These are phyloP conservation scores for Pachymerium ferrugineum DNA, from an alignment of 2,888 invertebrate species.

Conservation along the genomic window DNA sequence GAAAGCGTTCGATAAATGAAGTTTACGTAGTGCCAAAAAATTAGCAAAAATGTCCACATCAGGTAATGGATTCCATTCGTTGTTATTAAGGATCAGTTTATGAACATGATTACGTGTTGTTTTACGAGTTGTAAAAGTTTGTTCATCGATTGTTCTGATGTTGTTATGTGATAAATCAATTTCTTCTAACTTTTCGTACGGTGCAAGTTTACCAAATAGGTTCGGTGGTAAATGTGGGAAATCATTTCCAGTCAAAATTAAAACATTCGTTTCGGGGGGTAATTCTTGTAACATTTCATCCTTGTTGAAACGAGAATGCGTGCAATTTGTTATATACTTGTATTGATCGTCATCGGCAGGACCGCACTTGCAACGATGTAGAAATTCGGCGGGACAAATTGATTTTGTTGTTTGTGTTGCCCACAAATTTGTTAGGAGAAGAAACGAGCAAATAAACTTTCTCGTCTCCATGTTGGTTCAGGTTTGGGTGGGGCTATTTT, in stretches of 20 bases:
- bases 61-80: neutral
- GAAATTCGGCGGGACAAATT: too few species aligned
- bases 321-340: neutral
- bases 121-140: neutral
- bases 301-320: neutral
- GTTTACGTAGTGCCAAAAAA: neutral
- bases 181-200: neutral
- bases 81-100: neutral
- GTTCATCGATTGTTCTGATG: neutral
- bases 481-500: too few species aligned
- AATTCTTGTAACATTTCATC: neutral
- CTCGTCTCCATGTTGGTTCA: too few species aligned
- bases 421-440: too few species aligned
- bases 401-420: too few species aligned
- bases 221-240: neutral
- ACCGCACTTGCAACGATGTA: too few species aligned
- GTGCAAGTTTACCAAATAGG: neutral
- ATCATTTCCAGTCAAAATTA: neutral
- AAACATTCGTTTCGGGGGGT: neutral
- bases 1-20: neutral
- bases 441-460: too few species aligned
- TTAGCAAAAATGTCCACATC: neutral
- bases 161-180: slow-evolving; percentile 10
- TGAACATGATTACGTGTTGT: neutral
- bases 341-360: too few species aligned